These are phyloP conservation scores for Cheilosia impressa DNA, from an alignment of 2,888 invertebrate genomes.

Conservation along the genomic window DNA sequence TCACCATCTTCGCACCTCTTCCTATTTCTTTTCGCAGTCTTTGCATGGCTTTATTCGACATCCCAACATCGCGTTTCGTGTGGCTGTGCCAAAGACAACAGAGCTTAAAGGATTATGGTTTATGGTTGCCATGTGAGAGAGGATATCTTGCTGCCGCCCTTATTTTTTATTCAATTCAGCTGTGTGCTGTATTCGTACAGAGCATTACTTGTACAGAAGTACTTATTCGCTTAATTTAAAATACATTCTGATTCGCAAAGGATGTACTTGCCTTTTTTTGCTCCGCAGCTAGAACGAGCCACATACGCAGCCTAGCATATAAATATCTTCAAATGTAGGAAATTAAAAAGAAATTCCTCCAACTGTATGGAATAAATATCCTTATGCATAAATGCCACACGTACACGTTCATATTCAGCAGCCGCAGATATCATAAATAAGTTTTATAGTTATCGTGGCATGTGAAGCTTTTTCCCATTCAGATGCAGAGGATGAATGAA, in stretches of 20 bases:
- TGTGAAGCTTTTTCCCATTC: slow-evolving; percentile 23
- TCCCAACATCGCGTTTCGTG: slow-evolving; percentile 4
- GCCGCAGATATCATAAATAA: slow-evolving; percentile 73
- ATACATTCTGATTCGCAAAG: neutral
- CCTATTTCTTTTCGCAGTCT: slow-evolving; percentile 1
- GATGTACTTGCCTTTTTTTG: neutral
- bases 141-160: neutral
- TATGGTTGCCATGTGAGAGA: neutral
- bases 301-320: slow-evolving; percentile 39
- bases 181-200: neutral
- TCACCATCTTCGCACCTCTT: too few relatives aligned
- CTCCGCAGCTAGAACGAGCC: slow-evolving; percentile 3
- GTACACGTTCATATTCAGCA: slow-evolving; percentile 69
- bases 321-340: slow-evolving; percentile 34
- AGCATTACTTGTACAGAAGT: neutral
- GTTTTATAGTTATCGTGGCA: slow-evolving; percentile 64
- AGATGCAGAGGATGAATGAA: neutral
- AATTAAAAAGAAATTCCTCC: slow-evolving; percentile 54
- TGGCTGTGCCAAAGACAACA: slow-evolving; percentile 12
- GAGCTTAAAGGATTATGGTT: slow-evolving; percentile 27
- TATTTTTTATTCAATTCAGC: neutral
- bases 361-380: slow-evolving; percentile 10
- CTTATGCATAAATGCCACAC: slow-evolving; percentile 36
- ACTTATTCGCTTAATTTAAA: slow-evolving; percentile 13
- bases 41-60: slow-evolving; percentile 15